Evolutionary conservation across 2,888 invertebrate species (phyloP).

Genomic region (Tipula helvola): DNA sequence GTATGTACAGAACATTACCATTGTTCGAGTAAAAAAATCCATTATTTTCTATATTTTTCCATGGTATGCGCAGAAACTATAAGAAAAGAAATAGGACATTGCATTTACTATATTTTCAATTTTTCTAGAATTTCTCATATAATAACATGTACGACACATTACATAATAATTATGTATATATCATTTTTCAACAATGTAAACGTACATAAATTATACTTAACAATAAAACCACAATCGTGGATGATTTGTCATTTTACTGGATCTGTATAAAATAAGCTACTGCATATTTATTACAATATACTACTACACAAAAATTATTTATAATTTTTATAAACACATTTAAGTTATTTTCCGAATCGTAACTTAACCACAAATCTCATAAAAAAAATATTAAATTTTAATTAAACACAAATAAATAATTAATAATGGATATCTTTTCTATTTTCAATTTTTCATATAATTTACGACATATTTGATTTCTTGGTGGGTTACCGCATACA

Average conservation of each 20-base stretch:
- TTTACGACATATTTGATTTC: background rate
- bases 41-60: background rate
- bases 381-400: background rate
- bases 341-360: background rate
- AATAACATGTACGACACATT: background rate
- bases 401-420: background rate
- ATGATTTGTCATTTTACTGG: background rate
- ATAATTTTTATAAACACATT: background rate
- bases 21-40: background rate
- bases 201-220: background rate
- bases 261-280: background rate
- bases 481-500: background rate
- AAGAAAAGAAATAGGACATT: background rate
- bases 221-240: background rate
- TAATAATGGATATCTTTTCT: background rate
- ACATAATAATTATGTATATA: background rate
- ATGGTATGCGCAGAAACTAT: background rate
- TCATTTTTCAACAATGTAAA: background rate
- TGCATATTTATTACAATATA: background rate
- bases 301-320: background rate
- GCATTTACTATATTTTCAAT: background rate
- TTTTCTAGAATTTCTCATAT: background rate
- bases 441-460: background rate
- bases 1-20: background rate
- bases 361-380: background rate